phyloP scores from a whole-genome alignment of 2,797 vertebrate genomes.

The Melanotaenia trifasciata region DNA sequence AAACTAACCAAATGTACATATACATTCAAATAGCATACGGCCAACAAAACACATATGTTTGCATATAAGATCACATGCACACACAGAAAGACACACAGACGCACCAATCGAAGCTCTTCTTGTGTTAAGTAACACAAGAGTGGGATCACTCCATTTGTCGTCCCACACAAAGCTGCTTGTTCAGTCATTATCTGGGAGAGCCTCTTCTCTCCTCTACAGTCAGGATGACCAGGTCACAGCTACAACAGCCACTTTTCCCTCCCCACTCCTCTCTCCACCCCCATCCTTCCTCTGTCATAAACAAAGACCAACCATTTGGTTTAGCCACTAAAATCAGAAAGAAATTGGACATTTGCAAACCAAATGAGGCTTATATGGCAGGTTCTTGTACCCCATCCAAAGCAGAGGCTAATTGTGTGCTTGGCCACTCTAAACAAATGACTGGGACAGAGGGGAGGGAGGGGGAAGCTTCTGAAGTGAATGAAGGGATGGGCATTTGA shows the following conservation, averaged over 20 bases:
- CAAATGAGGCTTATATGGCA: slow-evolving; percentile 80
- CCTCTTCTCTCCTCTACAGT: slow-evolving; percentile 78
- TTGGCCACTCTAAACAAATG: slow-evolving; percentile 79
- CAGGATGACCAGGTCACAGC: slow-evolving; percentile 75
- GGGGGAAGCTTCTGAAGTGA: slow-evolving; percentile 50
- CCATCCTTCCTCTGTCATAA: slow-evolving; percentile 49
- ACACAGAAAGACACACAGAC: slow-evolving; percentile 23
- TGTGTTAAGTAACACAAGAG: slow-evolving; percentile 72
- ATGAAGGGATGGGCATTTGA: slow-evolving; percentile 72
- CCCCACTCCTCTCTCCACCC: slow-evolving; percentile 26
- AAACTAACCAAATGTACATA: slow-evolving; percentile 63
- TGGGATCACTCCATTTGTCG: slow-evolving; percentile 79
- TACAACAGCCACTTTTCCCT: slow-evolving; percentile 77
- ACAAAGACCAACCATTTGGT: slow-evolving; percentile 80
- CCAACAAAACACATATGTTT: slow-evolving; percentile 61
- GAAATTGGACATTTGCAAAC: slow-evolving; percentile 83
- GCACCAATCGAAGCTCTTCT: slow-evolving; percentile 58
- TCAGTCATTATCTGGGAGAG: slow-evolving; percentile 82
- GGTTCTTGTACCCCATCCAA: slow-evolving; percentile 77
- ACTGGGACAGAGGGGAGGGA: slow-evolving; percentile 30
- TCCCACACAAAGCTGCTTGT: slow-evolving; percentile 83
- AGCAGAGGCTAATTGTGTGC: slow-evolving; percentile 80
- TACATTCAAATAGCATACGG: slow-evolving; percentile 67
- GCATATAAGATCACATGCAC: slow-evolving; percentile 52
- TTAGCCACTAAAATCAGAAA: slow-evolving; percentile 81